Evolutionary conservation across 1,140 invertebrate species (phyloP).

Genomic region (Aphelinus atriplicis): DNA sequence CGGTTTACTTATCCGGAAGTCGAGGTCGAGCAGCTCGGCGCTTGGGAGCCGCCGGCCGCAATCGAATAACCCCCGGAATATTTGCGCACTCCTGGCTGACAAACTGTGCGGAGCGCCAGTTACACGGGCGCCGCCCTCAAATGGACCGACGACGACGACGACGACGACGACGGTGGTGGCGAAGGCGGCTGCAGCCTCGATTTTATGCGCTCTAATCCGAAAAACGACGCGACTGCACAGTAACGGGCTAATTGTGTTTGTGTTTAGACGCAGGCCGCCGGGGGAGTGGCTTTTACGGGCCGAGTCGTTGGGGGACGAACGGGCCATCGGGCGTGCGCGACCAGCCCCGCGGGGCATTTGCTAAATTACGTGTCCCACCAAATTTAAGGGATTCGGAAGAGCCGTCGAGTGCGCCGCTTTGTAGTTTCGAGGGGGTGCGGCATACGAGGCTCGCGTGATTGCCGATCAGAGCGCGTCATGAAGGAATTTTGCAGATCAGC

Average conservation of each 20-base stretch:
- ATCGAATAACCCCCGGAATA: conserved; percentile 58
- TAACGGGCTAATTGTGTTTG: conserved; percentile 9
- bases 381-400: too few relatives aligned
- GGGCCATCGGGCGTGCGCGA: too few relatives aligned
- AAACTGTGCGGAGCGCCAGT: conserved; percentile 41
- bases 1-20: conserved; percentile 61
- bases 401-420: too few relatives aligned
- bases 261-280: neutral
- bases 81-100: conserved; percentile 54
- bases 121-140: conserved; percentile 1
- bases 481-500: too few relatives aligned
- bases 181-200: neutral
- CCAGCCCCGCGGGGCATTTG: too few relatives aligned
- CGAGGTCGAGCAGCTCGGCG: conserved; percentile 40
- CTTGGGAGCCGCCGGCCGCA: conserved; percentile 50
- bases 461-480: too few relatives aligned
- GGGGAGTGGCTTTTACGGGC: too few relatives aligned
- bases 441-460: too few relatives aligned
- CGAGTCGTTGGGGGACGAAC: too few relatives aligned
- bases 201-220: conserved; percentile 19
- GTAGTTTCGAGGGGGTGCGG: too few relatives aligned
- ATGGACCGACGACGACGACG: neutral
- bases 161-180: neutral
- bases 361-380: too few relatives aligned
- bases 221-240: neutral